Conservation (phyloP, 2,113 vertebrate genomes). For the Sylvilagus bachmani region DNA sequence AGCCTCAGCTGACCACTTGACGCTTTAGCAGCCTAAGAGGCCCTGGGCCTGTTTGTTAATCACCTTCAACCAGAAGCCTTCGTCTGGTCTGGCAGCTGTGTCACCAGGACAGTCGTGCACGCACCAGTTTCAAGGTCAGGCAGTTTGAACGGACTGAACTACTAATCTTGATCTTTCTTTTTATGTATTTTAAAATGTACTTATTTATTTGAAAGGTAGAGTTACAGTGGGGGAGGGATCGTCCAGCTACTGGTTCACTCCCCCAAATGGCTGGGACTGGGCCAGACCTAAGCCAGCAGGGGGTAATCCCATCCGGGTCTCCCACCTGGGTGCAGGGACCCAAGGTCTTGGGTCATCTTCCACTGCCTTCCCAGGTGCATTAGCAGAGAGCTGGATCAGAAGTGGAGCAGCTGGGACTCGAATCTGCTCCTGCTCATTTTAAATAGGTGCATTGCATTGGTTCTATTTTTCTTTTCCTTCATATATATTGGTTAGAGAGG, state of each 20-base stretch:
- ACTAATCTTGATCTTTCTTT: neutral
- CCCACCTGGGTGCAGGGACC: too few relatives aligned
- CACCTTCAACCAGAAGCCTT: slow-evolving; percentile 41
- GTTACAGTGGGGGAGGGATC: too few relatives aligned
- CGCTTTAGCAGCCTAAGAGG: slow-evolving; percentile 15
- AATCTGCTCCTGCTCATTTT: neutral
- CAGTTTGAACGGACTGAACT: neutral
- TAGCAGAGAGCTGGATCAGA: too few relatives aligned
- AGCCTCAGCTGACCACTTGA: slow-evolving; percentile 36
- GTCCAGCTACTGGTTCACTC: too few relatives aligned
- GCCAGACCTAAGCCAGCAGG: too few relatives aligned
- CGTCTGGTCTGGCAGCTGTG: slow-evolving; percentile 30
- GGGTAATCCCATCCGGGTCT: too few relatives aligned
- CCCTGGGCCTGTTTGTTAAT: neutral
- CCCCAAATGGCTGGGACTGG: too few relatives aligned
- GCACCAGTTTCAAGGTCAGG: neutral
- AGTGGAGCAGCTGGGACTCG: too few relatives aligned
- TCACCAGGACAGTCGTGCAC: neutral
- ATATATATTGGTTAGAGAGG: neutral
- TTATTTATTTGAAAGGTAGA: too few relatives aligned
- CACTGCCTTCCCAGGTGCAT: too few relatives aligned
- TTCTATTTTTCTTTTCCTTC: neutral
- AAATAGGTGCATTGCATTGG: neutral
- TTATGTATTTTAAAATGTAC: too few relatives aligned
- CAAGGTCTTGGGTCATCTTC: too few relatives aligned